Base-by-base conservation (phyloP, 2,888 invertebrate genomes). In the Drosophila bunnanda region DNA sequence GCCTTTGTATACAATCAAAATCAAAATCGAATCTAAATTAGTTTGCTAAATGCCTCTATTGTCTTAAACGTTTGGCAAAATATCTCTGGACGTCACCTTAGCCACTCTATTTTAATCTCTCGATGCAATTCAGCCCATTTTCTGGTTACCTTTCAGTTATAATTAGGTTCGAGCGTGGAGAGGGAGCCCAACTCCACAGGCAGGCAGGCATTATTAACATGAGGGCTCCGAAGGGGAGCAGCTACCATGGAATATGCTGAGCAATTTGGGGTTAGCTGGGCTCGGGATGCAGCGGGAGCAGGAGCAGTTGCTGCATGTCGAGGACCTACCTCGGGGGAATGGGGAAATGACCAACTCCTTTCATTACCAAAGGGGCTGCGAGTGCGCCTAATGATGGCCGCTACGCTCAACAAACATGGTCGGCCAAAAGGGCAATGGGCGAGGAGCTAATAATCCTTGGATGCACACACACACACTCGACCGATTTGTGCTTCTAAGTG, bases 401-500 rank as follows among this genome's bases (percentile, higher is more conserved):
- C 17, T 17, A 17, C 22, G 34, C 30, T 41, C 46, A 62, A 48
- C 54, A 62, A 62, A 54, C 62, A 28, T 17, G 39, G 69, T 52
- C 54, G 48, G 59, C 64, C 71, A 70, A 70, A 70, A 70, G 56
- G 71, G 64, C 57, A 74, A 61, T 57, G 46, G 80, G 67, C 68
- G 79, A 76, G 50, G 15, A 52, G 50, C 50, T 52, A 34, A 76
- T 76, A 73, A 64, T 65, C 78, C 75, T 64, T 69, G 59, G 61
- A 75, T 46, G 56, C 22, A 53, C 64, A 46, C 59, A 55, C 60
- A 54, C 53, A 50, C 67, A 56, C 70, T 57, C 58, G 59, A 66
- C 72, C 69, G 79, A 79, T 79, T 61, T 64, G 58, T 44, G 41
- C 34, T 30, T 6, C 20, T 7, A 7, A 39, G 34, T 15, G 36